Conservation (phyloP, 2,113 vertebrate genomes). For the Numenius arquata region DNA sequence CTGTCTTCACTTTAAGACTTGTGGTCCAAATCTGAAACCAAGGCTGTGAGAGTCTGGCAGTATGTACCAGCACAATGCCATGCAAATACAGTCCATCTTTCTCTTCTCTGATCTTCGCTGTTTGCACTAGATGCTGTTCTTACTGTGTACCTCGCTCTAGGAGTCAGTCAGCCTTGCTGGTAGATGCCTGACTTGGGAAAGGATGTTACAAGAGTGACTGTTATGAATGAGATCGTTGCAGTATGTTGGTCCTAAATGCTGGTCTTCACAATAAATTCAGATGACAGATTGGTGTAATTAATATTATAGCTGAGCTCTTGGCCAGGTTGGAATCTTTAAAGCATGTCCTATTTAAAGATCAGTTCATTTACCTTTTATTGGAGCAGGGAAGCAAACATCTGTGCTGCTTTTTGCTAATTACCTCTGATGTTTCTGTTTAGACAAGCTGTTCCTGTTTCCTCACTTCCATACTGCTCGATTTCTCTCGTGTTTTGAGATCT, state of each 20-base stretch:
- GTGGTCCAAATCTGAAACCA: not conserved
- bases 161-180: not conserved
- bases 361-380: constrained; percentile 18
- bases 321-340: not conserved
- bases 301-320: not conserved
- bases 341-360: not conserved
- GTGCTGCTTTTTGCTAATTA: constrained; percentile 8
- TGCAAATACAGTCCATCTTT: not conserved
- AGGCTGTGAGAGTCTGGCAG: not conserved
- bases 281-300: not conserved
- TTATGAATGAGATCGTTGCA: not conserved
- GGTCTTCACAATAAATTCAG: not conserved
- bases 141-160: not conserved
- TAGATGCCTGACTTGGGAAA: not conserved
- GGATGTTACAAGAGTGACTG: not conserved
- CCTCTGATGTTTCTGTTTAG: not conserved
- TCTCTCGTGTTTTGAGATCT: not conserved
- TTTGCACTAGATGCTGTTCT: not conserved
- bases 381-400: constrained; percentile 17
- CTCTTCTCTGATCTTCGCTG: not conserved
- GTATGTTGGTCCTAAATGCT: not conserved
- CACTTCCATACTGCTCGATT: not conserved
- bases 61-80: not conserved
- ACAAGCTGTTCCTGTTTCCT: not conserved
- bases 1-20: not conserved